Evolutionary conservation across 2,888 invertebrate species (phyloP).

Genomic region (Abscondita cerata): DNA sequence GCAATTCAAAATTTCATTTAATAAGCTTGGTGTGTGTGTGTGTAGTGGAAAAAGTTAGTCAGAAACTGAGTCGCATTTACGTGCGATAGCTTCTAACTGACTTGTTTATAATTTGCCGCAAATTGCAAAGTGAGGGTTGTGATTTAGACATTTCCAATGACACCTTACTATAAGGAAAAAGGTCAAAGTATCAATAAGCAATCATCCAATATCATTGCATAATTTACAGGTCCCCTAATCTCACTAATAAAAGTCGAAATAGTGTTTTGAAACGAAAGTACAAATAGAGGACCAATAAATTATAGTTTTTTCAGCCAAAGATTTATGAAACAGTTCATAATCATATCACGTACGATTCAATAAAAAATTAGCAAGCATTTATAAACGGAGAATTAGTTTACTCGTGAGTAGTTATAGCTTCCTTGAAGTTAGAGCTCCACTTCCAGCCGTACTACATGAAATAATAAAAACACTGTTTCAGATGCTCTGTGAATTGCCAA

Average conservation of each 20-base stretch:
- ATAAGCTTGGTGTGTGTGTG: conserved; percentile 17
- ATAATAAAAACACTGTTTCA: conserved; percentile 55
- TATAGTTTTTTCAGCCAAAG: conserved; percentile 44
- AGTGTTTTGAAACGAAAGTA: not conserved
- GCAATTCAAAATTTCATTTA: conserved; percentile 3
- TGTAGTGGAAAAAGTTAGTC: conserved; percentile 21
- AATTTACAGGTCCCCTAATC: conserved; percentile 47
- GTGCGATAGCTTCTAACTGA: conserved; percentile 21
- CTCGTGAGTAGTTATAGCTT: conserved; percentile 90
- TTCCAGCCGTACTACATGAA: conserved; percentile 88
- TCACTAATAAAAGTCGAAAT: not conserved
- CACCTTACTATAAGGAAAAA: conserved; percentile 62
- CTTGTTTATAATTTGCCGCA: conserved; percentile 27
- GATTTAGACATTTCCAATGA: conserved; percentile 59
- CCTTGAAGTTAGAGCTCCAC: conserved; percentile 96
- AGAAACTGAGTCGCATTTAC: conserved; percentile 14
- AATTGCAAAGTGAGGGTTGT: conserved; percentile 37
- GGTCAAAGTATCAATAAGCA: conserved; percentile 41
- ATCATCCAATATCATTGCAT: conserved; percentile 41
- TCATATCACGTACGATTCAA: conserved; percentile 58
- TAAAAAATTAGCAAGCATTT: conserved; percentile 58
- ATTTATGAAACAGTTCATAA: conserved; percentile 58
- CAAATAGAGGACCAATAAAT: conserved; percentile 54
- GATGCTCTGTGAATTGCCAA: conserved; percentile 39
- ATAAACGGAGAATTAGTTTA: conserved; percentile 66